phyloP scores from a whole-genome alignment of 2,797 vertebrate species.

The Xerus rutilus region DNA sequence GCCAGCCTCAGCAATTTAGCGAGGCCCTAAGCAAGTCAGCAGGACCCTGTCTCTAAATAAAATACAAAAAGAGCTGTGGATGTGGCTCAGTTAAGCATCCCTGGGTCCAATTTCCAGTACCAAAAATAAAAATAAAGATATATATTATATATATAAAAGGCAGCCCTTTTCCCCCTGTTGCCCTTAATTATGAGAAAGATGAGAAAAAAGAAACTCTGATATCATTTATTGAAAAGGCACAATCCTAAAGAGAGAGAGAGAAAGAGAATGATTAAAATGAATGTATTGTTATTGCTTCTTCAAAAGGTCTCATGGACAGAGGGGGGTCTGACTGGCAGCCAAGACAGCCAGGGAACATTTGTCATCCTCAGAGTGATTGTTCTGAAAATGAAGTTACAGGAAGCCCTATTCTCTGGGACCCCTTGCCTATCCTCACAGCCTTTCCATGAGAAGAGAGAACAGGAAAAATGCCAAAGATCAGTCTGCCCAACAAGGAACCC shows the following conservation, averaged over 20 bases:
- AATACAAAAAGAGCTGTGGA: too few species aligned
- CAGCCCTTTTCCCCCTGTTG: neutral
- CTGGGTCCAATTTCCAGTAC: too few species aligned
- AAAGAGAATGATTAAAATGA: neutral
- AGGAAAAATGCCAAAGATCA: neutral
- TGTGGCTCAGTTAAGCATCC: too few species aligned
- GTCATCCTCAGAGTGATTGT: neutral
- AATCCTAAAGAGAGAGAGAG: neutral
- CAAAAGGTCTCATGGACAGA: neutral
- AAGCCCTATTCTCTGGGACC: neutral
- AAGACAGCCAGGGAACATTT: neutral
- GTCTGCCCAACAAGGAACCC: neutral
- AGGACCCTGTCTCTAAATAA: too few species aligned
- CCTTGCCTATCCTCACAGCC: neutral
- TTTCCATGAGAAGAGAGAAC: neutral
- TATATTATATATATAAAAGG: too few species aligned
- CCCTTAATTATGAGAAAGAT: constrained; percentile 67
- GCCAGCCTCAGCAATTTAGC: too few species aligned
- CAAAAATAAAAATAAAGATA: too few species aligned
- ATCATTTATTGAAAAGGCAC: constrained; percentile 59
- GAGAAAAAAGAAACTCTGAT: neutral
- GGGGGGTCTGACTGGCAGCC: neutral
- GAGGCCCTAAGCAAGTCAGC: too few species aligned
- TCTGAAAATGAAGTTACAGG: neutral
- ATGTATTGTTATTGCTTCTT: neutral